Percentiles rank a stretch among this genome's conserved stretches.
phyloP scores from a whole-genome alignment of 2,888 invertebrate genomes.

The Drosophila histrio region DNA sequence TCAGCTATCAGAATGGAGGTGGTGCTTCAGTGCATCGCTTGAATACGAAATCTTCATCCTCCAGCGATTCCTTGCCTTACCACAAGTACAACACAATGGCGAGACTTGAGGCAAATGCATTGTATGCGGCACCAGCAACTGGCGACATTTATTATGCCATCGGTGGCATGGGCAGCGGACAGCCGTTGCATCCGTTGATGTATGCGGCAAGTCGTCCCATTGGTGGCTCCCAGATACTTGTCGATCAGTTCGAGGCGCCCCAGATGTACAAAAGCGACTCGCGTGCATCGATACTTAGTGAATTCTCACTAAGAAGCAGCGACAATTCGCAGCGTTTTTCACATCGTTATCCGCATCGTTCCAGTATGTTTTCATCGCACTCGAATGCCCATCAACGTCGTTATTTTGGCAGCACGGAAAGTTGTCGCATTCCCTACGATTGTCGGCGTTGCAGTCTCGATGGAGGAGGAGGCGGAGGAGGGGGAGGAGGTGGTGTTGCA shows the following conservation, averaged over 20 bases:
- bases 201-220: slow-evolving; percentile 81
- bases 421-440: slow-evolving; percentile 83
- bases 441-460: slow-evolving; percentile 84
- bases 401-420: slow-evolving; percentile 84
- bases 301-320: slow-evolving; percentile 83
- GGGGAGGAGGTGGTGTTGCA: slow-evolving; percentile 22
- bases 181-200: slow-evolving; percentile 73
- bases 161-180: slow-evolving; percentile 36
- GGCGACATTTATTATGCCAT: slow-evolving; percentile 73
- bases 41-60: slow-evolving; percentile 84
- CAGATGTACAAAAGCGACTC: slow-evolving; percentile 84
- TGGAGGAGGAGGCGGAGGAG: slow-evolving; percentile 54
- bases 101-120: slow-evolving; percentile 72
- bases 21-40: slow-evolving; percentile 62
- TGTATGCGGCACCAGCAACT: slow-evolving; percentile 54
- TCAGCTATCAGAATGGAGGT: slow-evolving; percentile 61
- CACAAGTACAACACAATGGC: slow-evolving; percentile 82
- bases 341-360: slow-evolving; percentile 63
- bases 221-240: slow-evolving; percentile 82
- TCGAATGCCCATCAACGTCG: slow-evolving; percentile 79
- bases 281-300: slow-evolving; percentile 83
- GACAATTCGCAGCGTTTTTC: slow-evolving; percentile 80
- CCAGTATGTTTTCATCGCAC: slow-evolving; percentile 76
- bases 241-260: slow-evolving; percentile 77
- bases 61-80: slow-evolving; percentile 83